These are phyloP conservation scores for Mormyrus iriodes DNA, from an alignment of 2,113 vertebrate species.

Conservation along the genomic window DNA sequence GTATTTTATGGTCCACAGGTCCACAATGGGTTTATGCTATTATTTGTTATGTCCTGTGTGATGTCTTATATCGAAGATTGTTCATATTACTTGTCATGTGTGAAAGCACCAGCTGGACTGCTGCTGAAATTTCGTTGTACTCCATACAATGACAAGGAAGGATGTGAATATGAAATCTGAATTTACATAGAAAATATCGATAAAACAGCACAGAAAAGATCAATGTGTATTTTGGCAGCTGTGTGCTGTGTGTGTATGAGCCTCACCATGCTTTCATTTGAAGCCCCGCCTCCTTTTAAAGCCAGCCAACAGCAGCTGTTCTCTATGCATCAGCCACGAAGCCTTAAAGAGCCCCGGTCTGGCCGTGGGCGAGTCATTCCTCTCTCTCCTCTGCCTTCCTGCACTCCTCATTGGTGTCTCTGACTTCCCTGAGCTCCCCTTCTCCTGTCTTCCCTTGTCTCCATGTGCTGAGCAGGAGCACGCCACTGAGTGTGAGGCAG, in stretches of 20 bases:
- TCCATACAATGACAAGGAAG: too few relatives aligned
- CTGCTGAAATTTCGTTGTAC: too few relatives aligned
- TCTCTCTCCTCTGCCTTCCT: slow-evolving; percentile 41
- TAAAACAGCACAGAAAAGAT: background rate
- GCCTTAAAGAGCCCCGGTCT: slow-evolving; percentile 74
- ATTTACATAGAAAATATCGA: background rate
- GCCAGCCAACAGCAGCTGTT: slow-evolving; percentile 62
- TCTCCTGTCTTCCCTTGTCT: background rate
- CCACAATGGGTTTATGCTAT: too few relatives aligned
- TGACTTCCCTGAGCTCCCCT: slow-evolving; percentile 5
- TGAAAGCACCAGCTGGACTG: too few relatives aligned
- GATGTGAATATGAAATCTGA: too few relatives aligned
- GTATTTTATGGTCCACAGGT: too few relatives aligned
- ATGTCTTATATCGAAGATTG: too few relatives aligned
- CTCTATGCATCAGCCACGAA: slow-evolving; percentile 55
- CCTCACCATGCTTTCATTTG: slow-evolving; percentile 50
- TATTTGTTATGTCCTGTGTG: too few relatives aligned
- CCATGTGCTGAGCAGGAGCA: background rate
- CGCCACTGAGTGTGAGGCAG: slow-evolving; percentile 28
- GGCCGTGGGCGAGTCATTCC: slow-evolving; percentile 69
- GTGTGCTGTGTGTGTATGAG: background rate
- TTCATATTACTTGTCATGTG: too few relatives aligned
- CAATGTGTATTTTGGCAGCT: background rate
- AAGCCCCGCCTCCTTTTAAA: slow-evolving; percentile 61
- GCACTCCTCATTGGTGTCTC: background rate